phyloP scores from a whole-genome alignment of 2,113 vertebrate species.

The Chamaea fasciata region DNA sequence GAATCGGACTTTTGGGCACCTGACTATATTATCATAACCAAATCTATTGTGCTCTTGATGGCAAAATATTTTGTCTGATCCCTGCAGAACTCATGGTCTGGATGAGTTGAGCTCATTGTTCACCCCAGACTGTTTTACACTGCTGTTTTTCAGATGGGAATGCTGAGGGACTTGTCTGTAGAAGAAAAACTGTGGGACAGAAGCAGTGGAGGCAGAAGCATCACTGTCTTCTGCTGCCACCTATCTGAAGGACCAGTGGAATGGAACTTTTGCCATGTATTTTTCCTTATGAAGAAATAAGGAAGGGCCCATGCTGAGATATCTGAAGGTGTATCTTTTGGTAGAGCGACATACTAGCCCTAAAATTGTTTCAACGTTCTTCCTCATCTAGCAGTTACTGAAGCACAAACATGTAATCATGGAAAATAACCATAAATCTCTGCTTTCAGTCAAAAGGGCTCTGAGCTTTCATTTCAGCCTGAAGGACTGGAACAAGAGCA shows the following conservation, averaged over 20 bases:
- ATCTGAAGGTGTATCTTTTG: not conserved
- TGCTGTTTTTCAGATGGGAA: not conserved
- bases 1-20: not conserved
- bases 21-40: not conserved
- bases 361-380: not conserved
- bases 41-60: not conserved
- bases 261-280: not conserved
- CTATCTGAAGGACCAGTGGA: not conserved
- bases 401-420: constrained; percentile 35
- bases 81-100: not conserved
- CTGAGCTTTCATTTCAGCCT: constrained; percentile 8
- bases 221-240: not conserved
- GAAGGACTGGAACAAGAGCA: constrained; percentile 13
- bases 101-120: not conserved
- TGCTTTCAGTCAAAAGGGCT: constrained; percentile 25
- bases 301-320: not conserved
- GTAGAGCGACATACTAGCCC: not conserved
- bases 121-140: not conserved
- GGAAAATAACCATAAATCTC: constrained; percentile 48
- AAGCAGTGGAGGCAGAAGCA: not conserved
- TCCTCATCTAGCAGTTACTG: constrained; percentile 40
- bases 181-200: not conserved
- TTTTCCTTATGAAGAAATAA: not conserved
- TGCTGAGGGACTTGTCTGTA: not conserved
- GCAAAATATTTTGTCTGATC: not conserved